Evolutionary conservation across 1,140 invertebrate genomes (phyloP), one percentile per base, ranked within the genome.

Genomic region (Campoletis sonorensis): DNA sequence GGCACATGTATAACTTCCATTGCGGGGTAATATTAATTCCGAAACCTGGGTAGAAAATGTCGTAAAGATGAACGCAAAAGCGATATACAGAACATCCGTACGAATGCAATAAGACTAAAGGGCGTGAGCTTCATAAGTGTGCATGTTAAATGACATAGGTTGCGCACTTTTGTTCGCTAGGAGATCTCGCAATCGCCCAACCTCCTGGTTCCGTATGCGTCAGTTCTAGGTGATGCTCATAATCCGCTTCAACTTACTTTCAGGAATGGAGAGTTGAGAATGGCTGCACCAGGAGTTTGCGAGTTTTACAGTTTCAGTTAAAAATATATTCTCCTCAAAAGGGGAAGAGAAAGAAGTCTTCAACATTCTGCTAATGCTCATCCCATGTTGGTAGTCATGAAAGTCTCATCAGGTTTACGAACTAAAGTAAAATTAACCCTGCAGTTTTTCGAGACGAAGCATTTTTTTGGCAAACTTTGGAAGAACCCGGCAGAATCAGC

Each of bases 231-330:
- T n/a, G n/a, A 23, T 64, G 61, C 61, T 26, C 61, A 23, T 64
- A 64, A 64, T 64, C 23, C 23, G n/a, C 23, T 64, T 64, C 61
- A 64, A 23, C 61, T 64, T 27, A 64, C 61, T 64, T 23, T 15
- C 61, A 23, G n/a, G 23, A 13, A 23, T 10, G 23, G 61, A 64
- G 61, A 26, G 61, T 27, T 11, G 26, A 64, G 61, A 64, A 23
- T 27, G 13, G 23, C 61, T 64, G 61, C 61, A 23, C 4, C 27
- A 23, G 26, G 51, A n/a, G 26, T 64, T 5, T 27, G 10, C 23
- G 61, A 27, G 61, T 64, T 64, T 64, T 64, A 64, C 61, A 4
- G 23, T 64, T 64, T 7, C 23, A 64, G 61, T 64, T 64, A 64
- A 64, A 27, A 26, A 23, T 64, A 64, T 64, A 64, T 64, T 64